Evolutionary conservation across 2,113 vertebrate genomes (phyloP), one percentile per base, ranked within the genome.

Genomic region (Lampris incognitus): DNA sequence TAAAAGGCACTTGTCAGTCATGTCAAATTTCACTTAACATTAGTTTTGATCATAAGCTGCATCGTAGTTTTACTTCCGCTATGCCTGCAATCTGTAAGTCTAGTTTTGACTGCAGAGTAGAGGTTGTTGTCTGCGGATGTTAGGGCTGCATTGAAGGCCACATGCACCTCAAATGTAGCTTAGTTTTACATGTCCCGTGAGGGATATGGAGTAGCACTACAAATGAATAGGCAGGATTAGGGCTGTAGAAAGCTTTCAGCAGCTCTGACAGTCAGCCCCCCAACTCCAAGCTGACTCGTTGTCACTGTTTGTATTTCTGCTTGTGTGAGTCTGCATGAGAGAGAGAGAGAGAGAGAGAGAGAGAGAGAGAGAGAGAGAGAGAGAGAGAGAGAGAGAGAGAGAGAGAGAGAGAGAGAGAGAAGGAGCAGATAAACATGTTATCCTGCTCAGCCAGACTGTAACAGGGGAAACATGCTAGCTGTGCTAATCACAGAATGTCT

Each of bases 401-500:
- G 24, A 24, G 24, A 24, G 24, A 24, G 24, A 24, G 24, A 24
- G 24, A 24, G 24, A 24, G 24, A 24, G 24, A 24, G 24, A 24
- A 1, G 11, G 38, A 41, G 50, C 24, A 58, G 66, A 71, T 81
- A 81, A 48, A 59, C 24, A 24, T 72, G 50, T 57, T 76, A 72
- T 70, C 63, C 37, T 41, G 52, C 59, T 37, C 38, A 46, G 40
- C 44, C 63, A 69, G 48, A 38, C 76, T 63, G 56, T 72, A 42
- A 55, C 6, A 58, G 9, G 1, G 24, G 52, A 64, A 67, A 67
- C 7, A 9, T n/a, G 55, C 42, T 50, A 57, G 3, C 44, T 9
- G 6, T 61, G 11, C 6, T 11, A 8, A 24, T 62, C 40, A 62
- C 13, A 24, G 1, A n/a, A 46, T 39, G 7, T 57, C 2, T 51